These are phyloP conservation scores for Platygyra sinensis DNA, from an alignment of 64 coral and sea anemone genomes.

Conservation along the genomic window DNA sequence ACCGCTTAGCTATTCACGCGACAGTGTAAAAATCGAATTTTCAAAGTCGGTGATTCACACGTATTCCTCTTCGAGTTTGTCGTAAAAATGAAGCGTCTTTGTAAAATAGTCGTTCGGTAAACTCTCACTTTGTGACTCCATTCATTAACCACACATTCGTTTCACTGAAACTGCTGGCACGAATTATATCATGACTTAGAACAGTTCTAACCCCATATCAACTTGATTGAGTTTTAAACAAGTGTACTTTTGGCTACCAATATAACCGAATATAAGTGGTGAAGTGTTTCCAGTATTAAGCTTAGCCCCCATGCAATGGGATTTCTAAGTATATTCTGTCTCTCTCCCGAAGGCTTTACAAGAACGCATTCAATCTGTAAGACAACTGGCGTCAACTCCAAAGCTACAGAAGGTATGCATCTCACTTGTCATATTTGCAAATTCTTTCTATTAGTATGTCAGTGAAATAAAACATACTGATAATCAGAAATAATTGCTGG, in stretches of 20 bases:
- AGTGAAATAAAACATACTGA: neutral
- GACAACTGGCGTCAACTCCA: constrained; percentile 67
- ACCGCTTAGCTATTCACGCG: neutral
- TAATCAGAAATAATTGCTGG: neutral
- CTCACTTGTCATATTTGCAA: neutral
- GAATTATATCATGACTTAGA: constrained; percentile 1
- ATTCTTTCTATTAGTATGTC: neutral
- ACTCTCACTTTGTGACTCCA: neutral
- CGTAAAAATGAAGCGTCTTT: neutral
- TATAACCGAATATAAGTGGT: neutral
- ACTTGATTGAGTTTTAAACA: neutral
- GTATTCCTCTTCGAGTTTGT: neutral
- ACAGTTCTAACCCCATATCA: neutral
- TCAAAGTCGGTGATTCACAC: neutral
- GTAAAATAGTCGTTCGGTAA: neutral
- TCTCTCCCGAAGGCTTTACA: constrained; percentile 64
- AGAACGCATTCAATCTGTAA: constrained; percentile 63
- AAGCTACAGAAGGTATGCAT: constrained; percentile 60
- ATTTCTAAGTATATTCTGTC: neutral
- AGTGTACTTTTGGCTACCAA: neutral
- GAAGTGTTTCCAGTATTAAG: neutral
- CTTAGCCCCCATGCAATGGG: neutral
- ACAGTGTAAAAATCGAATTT: neutral
- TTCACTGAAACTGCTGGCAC: neutral
- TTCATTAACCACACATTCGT: neutral